These are phyloP conservation scores for Pelodiscus sinensis DNA, from an alignment of 2,113 vertebrate species.

Conservation along the genomic window DNA sequence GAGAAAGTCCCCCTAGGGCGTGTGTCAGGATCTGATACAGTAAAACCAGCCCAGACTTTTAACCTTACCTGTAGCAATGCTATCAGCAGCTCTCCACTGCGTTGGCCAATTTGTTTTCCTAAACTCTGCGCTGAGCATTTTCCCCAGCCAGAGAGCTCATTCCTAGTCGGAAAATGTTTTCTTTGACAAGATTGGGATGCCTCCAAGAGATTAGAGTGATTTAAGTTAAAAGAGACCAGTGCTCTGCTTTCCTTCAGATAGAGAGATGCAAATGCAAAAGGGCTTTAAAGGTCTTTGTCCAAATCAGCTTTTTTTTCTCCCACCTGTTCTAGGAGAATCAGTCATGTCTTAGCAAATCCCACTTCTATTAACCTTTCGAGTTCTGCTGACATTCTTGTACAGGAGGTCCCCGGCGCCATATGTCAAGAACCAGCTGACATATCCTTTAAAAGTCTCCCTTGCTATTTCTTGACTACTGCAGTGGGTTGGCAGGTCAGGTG, in stretches of 20 bases:
- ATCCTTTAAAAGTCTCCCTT: constrained; percentile 35
- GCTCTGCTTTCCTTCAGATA: constrained; percentile 24
- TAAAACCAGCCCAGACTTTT: background rate
- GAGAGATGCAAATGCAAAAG: constrained; percentile 46
- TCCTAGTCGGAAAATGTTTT: constrained; percentile 32
- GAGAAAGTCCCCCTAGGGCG: background rate
- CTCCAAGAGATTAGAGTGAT: constrained; percentile 26
- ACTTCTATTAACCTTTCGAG: constrained; percentile 67
- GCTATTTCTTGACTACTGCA: constrained; percentile 39
- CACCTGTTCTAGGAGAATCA: constrained; percentile 42
- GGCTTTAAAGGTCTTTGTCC: constrained; percentile 48
- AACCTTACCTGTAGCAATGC: background rate
- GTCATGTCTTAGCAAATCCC: constrained; percentile 59
- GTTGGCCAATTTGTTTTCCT: background rate
- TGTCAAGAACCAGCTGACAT: constrained; percentile 46
- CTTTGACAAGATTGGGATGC: constrained; percentile 11
- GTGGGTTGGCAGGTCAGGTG: constrained; percentile 35
- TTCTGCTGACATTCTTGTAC: constrained; percentile 23
- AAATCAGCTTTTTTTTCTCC: background rate
- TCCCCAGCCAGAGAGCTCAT: background rate
- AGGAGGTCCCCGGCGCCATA: constrained; percentile 27
- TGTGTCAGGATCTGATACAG: background rate
- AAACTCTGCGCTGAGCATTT: background rate
- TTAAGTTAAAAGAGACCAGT: background rate
- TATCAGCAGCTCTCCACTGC: background rate